A percentile compares a stretch with the other conserved stretches of the same genome.
These are phyloP conservation scores for Tapirus indicus DNA, from an alignment of 2,797 vertebrate species.

Conservation along the genomic window DNA sequence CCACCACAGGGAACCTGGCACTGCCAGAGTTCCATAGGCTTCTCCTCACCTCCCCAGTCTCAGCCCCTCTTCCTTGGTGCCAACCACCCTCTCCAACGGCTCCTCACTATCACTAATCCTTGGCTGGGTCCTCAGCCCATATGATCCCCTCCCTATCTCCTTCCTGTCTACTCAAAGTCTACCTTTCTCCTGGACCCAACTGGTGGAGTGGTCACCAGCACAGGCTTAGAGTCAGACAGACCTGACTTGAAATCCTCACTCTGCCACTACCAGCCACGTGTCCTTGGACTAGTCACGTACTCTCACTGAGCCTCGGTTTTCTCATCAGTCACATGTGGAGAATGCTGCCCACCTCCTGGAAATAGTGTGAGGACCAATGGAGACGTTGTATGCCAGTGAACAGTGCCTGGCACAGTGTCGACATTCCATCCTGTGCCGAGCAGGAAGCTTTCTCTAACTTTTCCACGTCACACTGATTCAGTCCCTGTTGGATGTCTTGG, in stretches of 20 bases:
- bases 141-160: background rate
- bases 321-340: background rate
- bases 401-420: rapidly evolving
- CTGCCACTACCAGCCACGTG: rapidly evolving
- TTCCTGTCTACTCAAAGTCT: background rate
- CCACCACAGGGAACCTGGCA: background rate
- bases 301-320: background rate
- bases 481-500: background rate
- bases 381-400: background rate
- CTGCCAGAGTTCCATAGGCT: background rate
- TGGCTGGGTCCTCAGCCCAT: rapidly evolving
- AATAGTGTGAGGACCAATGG: rapidly evolving
- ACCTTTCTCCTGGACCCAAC: background rate
- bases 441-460: background rate
- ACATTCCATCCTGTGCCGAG: background rate
- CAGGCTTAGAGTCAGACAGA: background rate
- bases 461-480: background rate
- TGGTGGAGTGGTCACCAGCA: background rate
- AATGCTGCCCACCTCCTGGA: rapidly evolving
- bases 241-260: background rate
- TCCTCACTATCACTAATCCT: background rate
- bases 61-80: too few relatives aligned
- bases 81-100: too few relatives aligned
- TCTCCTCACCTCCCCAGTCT: too few relatives aligned
- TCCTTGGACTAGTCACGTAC: background rate